phyloP scores from a whole-genome alignment of 2,888 invertebrate species.

The Leptarthrus brevirostris region DNA sequence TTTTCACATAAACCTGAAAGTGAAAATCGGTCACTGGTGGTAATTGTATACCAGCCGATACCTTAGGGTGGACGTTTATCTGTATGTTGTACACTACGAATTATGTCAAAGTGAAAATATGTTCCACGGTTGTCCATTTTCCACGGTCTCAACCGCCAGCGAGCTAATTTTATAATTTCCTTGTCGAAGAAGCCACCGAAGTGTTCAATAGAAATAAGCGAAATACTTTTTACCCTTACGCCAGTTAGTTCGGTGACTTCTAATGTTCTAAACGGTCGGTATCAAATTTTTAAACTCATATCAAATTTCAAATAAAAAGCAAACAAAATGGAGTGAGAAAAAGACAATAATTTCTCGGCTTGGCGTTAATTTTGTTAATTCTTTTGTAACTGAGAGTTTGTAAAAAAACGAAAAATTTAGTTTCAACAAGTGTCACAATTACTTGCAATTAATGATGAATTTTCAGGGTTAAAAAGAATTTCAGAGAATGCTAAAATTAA shows the following conservation, averaged over 20 bases:
- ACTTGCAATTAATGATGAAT: too few relatives aligned
- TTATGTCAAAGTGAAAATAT: slow-evolving; percentile 20
- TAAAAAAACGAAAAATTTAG: too few relatives aligned
- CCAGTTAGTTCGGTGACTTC: slow-evolving; percentile 34
- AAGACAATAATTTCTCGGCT: too few relatives aligned
- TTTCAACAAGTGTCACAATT: too few relatives aligned
- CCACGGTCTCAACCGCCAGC: not conserved
- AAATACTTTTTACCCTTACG: slow-evolving; percentile 2
- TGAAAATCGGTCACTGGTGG: slow-evolving; percentile 39
- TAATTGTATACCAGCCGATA: slow-evolving; percentile 1
- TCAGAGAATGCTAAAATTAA: too few relatives aligned
- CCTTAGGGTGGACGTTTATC: too few relatives aligned
- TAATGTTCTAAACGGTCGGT: slow-evolving; percentile 2
- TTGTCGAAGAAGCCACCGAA: not conserved
- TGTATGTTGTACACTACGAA: not conserved
- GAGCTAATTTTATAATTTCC: slow-evolving; percentile 29
- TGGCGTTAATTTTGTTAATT: not conserved
- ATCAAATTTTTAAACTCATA: not conserved
- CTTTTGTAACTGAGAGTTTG: too few relatives aligned
- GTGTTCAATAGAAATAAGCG: slow-evolving; percentile 14
- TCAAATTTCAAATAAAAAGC: slow-evolving; percentile 37
- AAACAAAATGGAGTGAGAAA: slow-evolving; percentile 12
- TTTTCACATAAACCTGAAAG: slow-evolving; percentile 22
- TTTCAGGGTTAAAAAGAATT: too few relatives aligned
- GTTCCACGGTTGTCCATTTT: not conserved